Conservation (phyloP, 2,113 vertebrate species). For the Pedionomus torquatus region DNA sequence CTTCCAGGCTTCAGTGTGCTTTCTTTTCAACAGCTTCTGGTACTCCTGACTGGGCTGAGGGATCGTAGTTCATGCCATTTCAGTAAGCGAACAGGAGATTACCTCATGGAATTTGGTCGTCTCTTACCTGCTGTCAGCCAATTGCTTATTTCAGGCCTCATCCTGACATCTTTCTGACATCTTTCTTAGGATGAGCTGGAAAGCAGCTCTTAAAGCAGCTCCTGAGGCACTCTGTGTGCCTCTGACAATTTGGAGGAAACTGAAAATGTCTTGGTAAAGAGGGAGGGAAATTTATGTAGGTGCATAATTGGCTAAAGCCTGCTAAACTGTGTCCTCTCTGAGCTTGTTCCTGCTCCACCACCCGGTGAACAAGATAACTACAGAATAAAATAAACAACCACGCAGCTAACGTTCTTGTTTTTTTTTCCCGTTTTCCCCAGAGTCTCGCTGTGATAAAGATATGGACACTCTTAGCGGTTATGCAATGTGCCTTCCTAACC, state of each 20-base stretch:
- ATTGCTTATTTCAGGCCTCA: background rate
- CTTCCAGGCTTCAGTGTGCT: background rate
- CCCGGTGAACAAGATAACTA: background rate
- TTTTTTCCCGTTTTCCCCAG: constrained; percentile 64
- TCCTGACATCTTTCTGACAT: fast-evolving
- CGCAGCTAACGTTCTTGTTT: background rate
- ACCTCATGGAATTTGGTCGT: background rate
- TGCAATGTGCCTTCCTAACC: constrained; percentile 94
- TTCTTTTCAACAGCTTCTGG: background rate
- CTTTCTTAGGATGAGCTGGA: background rate
- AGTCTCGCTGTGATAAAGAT: constrained; percentile 93
- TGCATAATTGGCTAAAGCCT: background rate
- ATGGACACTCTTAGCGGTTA: constrained; percentile 95
- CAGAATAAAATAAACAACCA: background rate
- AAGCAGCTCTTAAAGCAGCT: background rate
- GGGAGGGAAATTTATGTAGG: background rate
- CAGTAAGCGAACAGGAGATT: background rate
- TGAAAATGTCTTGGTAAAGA: background rate
- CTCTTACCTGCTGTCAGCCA: background rate
- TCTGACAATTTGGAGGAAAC: background rate
- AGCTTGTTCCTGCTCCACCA: background rate
- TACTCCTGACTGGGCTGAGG: background rate
- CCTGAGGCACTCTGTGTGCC: background rate
- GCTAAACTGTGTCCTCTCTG: too few species aligned
- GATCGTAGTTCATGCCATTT: background rate